Conservation (phyloP, 2,797 vertebrate genomes). For the Enteromius viviparus region DNA sequence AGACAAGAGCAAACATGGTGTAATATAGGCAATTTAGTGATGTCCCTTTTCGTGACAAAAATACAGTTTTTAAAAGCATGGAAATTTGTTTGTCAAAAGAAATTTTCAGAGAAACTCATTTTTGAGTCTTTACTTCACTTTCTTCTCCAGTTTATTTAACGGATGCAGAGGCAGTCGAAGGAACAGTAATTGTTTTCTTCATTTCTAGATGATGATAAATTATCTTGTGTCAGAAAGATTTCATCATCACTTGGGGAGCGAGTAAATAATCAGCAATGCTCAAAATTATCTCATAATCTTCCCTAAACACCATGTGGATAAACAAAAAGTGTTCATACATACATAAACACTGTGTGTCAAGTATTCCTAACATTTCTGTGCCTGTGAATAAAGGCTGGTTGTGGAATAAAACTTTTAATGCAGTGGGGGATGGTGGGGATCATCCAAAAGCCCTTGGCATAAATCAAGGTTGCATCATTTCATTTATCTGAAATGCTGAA, state of each 20-base stretch:
- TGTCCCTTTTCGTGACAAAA: neutral
- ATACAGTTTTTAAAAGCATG: neutral
- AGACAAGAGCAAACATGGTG: neutral
- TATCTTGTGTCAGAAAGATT: constrained; percentile 6
- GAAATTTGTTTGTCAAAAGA: neutral
- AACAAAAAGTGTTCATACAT: neutral
- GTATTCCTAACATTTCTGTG: neutral
- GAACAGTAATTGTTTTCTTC: constrained; percentile 3
- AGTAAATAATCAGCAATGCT: neutral
- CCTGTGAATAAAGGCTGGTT: neutral
- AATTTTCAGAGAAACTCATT: neutral
- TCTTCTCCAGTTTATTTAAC: neutral
- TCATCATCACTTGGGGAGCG: constrained; percentile 18
- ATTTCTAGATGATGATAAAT: constrained; percentile 41
- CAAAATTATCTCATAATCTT: neutral
- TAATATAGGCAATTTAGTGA: constrained; percentile 20
- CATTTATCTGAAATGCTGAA: neutral
- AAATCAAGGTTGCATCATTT: neutral
- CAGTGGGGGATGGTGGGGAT: neutral
- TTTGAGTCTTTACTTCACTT: neutral
- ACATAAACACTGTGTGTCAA: neutral
- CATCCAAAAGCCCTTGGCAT: neutral
- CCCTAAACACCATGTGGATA: neutral
- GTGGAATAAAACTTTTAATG: neutral
- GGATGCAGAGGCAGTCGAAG: neutral